These are phyloP conservation scores for Calcarius lapponicus DNA, from an alignment of 2,797 vertebrate genomes.

Conservation along the genomic window DNA sequence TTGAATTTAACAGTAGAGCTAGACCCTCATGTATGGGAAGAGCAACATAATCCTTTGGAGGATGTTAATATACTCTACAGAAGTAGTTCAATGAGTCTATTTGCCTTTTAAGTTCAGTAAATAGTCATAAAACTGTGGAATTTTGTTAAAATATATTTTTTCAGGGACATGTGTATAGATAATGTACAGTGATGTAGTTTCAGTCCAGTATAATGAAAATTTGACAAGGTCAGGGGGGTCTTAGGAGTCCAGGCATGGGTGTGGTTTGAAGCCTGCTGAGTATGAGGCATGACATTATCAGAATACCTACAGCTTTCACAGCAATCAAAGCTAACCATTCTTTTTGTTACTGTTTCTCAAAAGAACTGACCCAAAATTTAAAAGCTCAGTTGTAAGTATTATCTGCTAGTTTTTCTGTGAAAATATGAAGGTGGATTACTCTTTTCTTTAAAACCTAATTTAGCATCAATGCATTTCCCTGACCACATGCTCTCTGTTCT, in stretches of 20 bases:
- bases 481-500: background rate
- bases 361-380: background rate
- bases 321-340: background rate
- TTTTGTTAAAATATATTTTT: background rate
- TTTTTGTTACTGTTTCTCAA: background rate
- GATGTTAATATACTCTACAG: background rate
- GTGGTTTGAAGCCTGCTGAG: background rate
- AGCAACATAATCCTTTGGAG: background rate
- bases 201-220: background rate
- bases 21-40: background rate
- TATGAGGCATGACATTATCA: background rate
- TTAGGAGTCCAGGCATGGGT: background rate
- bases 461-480: background rate
- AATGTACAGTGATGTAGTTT: background rate
- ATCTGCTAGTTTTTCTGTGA: background rate
- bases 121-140: background rate
- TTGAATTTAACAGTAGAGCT: background rate
- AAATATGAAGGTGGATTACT: background rate
- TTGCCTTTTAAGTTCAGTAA: background rate
- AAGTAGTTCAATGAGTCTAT: background rate
- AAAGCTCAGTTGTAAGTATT: background rate
- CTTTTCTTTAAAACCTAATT: background rate
- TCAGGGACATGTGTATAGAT: background rate
- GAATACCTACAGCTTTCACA: background rate
- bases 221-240: background rate